Conservation (phyloP, 1,140 invertebrate species). For the Pachyrhynchus sulphureomaculatus region DNA sequence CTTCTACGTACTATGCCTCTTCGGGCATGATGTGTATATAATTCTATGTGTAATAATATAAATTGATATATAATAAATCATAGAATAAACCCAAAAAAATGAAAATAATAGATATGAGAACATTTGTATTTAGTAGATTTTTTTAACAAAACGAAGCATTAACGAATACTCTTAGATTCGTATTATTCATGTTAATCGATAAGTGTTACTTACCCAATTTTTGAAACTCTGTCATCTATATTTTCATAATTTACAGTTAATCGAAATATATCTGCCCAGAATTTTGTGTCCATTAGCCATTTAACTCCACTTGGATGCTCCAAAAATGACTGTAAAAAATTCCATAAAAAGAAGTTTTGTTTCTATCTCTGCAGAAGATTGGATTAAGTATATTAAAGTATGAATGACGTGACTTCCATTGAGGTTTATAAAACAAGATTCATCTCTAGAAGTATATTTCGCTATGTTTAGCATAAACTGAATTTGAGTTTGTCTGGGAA, state of each 20-base stretch:
- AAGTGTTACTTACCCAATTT: slow-evolving; percentile 8
- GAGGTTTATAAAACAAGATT: slow-evolving; percentile 19
- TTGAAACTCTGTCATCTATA: not conserved
- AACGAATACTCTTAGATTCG: too few relatives aligned
- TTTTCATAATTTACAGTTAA: not conserved
- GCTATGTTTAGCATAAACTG: not conserved
- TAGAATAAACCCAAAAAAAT: too few relatives aligned
- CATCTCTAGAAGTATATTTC: slow-evolving; percentile 10
- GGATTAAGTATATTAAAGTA: not conserved
- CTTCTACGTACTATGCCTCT: too few relatives aligned
- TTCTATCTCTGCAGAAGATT: not conserved
- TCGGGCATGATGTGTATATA: too few relatives aligned
- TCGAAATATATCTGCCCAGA: slow-evolving; percentile 4
- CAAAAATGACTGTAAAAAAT: slow-evolving; percentile 5
- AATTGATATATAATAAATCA: too few relatives aligned
- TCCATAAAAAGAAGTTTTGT: slow-evolving; percentile 7
- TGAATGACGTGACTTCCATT: slow-evolving; percentile 1
- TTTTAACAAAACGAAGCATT: too few relatives aligned
- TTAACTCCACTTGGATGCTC: slow-evolving; percentile 16
- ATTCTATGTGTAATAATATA: too few relatives aligned
- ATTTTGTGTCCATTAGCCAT: slow-evolving; percentile 7
- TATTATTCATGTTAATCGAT: too few relatives aligned
- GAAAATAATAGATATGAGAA: too few relatives aligned
- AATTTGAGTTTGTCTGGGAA: slow-evolving; percentile 4
- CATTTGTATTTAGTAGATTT: too few relatives aligned